phyloP scores from a whole-genome alignment of 2,797 vertebrate species.

The Eupleurogrammus muticus region DNA sequence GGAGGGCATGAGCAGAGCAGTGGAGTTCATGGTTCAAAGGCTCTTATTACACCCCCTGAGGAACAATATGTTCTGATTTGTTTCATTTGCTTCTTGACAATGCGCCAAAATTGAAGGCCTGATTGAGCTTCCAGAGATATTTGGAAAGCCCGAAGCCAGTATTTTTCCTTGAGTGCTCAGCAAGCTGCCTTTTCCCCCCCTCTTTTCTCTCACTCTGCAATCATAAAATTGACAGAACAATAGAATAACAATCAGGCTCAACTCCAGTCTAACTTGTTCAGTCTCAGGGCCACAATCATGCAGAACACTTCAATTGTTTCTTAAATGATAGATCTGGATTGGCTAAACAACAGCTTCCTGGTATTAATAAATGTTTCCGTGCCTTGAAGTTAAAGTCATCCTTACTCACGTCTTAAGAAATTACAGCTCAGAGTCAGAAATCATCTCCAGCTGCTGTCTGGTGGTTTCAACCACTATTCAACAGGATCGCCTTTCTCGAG shows the following conservation, averaged over 20 bases:
- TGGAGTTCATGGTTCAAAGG: slow-evolving; percentile 58
- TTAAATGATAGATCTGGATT: slow-evolving; percentile 52
- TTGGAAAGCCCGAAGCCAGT: slow-evolving; percentile 68
- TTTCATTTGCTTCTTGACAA: slow-evolving; percentile 77
- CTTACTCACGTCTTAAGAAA: slow-evolving; percentile 61
- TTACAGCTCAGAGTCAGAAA: slow-evolving; percentile 56
- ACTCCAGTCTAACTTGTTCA: slow-evolving; percentile 55
- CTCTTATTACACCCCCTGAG: slow-evolving; percentile 64
- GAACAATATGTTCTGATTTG: slow-evolving; percentile 85
- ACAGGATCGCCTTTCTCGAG: slow-evolving; percentile 52
- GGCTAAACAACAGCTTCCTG: slow-evolving; percentile 46
- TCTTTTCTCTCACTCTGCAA: slow-evolving; percentile 55
- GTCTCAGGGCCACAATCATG: slow-evolving; percentile 58
- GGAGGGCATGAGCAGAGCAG: slow-evolving; percentile 54
- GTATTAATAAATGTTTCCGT: slow-evolving; percentile 59
- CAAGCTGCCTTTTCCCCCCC: slow-evolving; percentile 52
- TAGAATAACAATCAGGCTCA: slow-evolving; percentile 62
- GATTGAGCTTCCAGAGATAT: slow-evolving; percentile 75
- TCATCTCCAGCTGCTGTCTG: slow-evolving; percentile 61
- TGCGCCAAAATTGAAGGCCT: slow-evolving; percentile 75
- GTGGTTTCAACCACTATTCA: slow-evolving; percentile 43
- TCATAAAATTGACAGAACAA: slow-evolving; percentile 74
- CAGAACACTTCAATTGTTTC: slow-evolving; percentile 51
- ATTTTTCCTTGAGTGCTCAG: slow-evolving; percentile 69
- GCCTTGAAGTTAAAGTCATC: slow-evolving; percentile 61